These are phyloP conservation scores for Clamator glandarius DNA, from an alignment of 2,797 vertebrate genomes.

Conservation along the genomic window DNA sequence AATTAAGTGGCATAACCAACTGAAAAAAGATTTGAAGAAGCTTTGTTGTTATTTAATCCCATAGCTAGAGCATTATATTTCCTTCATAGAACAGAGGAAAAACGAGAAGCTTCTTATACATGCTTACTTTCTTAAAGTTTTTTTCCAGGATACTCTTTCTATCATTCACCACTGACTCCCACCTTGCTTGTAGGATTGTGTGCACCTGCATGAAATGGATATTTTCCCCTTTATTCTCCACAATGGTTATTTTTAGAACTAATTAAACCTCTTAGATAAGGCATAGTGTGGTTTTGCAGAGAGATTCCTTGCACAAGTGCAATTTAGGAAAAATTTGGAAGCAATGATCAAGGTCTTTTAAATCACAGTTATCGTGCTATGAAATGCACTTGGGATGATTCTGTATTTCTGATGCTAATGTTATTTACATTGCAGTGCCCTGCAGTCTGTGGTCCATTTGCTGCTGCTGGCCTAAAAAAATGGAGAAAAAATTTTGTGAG, in stretches of 20 bases:
- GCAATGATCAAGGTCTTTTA: background rate
- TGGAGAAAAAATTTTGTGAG: background rate
- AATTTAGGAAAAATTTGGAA: background rate
- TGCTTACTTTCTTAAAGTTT: background rate
- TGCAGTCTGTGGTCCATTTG: background rate
- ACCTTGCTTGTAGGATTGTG: background rate
- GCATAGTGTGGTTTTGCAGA: background rate
- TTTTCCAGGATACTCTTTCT: background rate
- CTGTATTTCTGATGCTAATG: background rate
- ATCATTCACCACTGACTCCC: background rate
- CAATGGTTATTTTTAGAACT: background rate
- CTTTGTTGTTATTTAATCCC: background rate
- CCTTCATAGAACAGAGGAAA: background rate
- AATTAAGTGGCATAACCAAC: background rate
- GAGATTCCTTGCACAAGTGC: background rate
- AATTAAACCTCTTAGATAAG: constrained; percentile 3
- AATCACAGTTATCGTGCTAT: background rate
- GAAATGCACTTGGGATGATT: background rate
- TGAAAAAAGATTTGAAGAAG: background rate
- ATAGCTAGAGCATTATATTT: background rate
- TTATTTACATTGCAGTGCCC: background rate
- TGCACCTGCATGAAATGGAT: background rate
- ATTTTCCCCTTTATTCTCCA: background rate
- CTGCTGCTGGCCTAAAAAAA: background rate
- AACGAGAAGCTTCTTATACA: background rate